These are phyloP conservation scores for Bombus turneri DNA, from an alignment of 1,140 invertebrate species.

Conservation along the genomic window DNA sequence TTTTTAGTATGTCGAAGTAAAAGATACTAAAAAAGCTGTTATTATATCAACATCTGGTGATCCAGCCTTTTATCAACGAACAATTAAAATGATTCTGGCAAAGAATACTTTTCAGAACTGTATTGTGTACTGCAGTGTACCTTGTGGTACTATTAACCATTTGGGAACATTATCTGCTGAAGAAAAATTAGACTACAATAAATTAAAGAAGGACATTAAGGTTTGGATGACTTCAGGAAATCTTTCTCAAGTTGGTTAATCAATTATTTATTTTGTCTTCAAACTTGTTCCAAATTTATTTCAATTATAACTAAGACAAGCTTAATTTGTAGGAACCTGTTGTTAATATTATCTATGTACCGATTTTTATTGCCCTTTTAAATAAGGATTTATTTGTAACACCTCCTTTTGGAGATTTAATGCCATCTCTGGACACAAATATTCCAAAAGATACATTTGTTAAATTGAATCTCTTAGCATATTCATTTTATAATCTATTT, in stretches of 20 bases:
- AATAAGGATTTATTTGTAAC: slow-evolving; percentile 86
- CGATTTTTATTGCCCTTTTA: slow-evolving; percentile 85
- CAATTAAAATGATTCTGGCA: slow-evolving; percentile 81
- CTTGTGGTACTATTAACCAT: slow-evolving; percentile 41
- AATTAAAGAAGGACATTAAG: slow-evolving; percentile 81
- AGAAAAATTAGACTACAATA: slow-evolving; percentile 75
- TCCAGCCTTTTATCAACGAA: slow-evolving; percentile 79
- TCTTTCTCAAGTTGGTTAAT: slow-evolving; percentile 68
- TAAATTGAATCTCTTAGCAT: slow-evolving; percentile 83
- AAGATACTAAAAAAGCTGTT: slow-evolving; percentile 81
- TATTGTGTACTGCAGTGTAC: slow-evolving; percentile 81
- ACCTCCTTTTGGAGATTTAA: slow-evolving; percentile 85
- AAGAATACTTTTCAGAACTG: slow-evolving; percentile 83
- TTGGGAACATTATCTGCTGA: slow-evolving; percentile 59
- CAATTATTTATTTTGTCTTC: background rate
- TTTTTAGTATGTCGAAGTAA: slow-evolving; percentile 76
- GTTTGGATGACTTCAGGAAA: slow-evolving; percentile 84
- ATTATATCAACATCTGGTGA: slow-evolving; percentile 83
- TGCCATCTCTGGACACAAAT: slow-evolving; percentile 83
- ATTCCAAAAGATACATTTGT: slow-evolving; percentile 77
- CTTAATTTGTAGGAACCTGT: slow-evolving; percentile 81
- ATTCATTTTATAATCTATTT: slow-evolving; percentile 84
- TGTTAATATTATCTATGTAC: slow-evolving; percentile 85
- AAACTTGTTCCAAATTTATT: slow-evolving; percentile 25
- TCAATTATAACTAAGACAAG: slow-evolving; percentile 17